A percentile compares a stretch with the other conserved stretches of the same genome.
Conservation (phyloP, 2,888 invertebrate genomes). For the Noctuana brunneofusca region DNA sequence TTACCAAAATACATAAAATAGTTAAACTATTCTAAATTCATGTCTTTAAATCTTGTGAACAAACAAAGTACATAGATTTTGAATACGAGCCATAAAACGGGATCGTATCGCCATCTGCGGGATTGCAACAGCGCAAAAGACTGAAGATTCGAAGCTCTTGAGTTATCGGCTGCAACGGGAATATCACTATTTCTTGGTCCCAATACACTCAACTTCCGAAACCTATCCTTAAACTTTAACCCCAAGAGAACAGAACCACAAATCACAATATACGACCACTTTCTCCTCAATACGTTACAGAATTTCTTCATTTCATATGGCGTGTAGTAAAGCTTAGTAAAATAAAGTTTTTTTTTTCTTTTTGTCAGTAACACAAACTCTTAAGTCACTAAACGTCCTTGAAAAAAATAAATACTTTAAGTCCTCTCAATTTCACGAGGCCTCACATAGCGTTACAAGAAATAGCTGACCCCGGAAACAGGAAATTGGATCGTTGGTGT, state of each 20-base stretch:
- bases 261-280: slow-evolving; percentile 15
- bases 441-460: too few relatives aligned
- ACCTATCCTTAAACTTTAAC: slow-evolving; percentile 13
- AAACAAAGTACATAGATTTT: slow-evolving; percentile 4
- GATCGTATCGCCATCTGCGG: slow-evolving; percentile 8
- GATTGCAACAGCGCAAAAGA: slow-evolving; percentile 25
- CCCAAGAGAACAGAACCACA: slow-evolving; percentile 9
- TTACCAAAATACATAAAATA: too few relatives aligned
- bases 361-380: too few relatives aligned
- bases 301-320: slow-evolving; percentile 11
- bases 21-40: too few relatives aligned
- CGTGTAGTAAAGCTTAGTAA: too few relatives aligned
- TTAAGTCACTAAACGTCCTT: too few relatives aligned
- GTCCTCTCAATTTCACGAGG: too few relatives aligned
- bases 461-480: slow-evolving; percentile 2
- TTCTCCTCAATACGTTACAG: neutral
- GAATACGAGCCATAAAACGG: slow-evolving; percentile 10
- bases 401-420: too few relatives aligned
- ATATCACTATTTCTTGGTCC: slow-evolving; percentile 26
- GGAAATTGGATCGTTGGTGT: slow-evolving; percentile 9
- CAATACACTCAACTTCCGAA: slow-evolving; percentile 21
- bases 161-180: slow-evolving; percentile 25
- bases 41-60: neutral
- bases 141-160: slow-evolving; percentile 18
- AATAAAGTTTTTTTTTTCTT: too few relatives aligned